These are phyloP conservation scores for Chelonoidis abingdonii DNA, from an alignment of 2,113 vertebrate genomes.

Conservation along the genomic window DNA sequence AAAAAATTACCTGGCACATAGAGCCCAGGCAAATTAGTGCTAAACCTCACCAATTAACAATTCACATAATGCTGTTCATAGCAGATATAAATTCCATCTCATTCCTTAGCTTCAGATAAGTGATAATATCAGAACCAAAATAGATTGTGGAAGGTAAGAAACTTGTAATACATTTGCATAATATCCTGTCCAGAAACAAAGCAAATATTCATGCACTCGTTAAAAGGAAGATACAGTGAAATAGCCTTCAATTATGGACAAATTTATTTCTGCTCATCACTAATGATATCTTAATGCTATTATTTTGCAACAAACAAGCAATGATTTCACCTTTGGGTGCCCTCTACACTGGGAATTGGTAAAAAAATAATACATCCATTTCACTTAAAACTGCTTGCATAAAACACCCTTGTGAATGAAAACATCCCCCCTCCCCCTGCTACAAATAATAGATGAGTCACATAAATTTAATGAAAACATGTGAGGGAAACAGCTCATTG, in stretches of 20 bases:
- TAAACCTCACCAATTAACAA: not conserved
- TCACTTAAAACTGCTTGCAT: not conserved
- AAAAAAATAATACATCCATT: not conserved
- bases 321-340: not conserved
- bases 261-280: not conserved
- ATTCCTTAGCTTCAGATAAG: not conserved
- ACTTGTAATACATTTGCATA: not conserved
- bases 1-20: not conserved
- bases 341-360: not conserved
- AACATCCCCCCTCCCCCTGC: not conserved
- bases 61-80: not conserved
- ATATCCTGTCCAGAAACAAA: not conserved
- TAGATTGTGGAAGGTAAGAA: not conserved
- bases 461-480: not conserved
- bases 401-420: not conserved
- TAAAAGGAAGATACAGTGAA: conserved; percentile 12
- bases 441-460: not conserved
- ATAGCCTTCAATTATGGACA: not conserved
- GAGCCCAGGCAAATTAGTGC: not conserved
- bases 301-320: not conserved
- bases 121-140: not conserved
- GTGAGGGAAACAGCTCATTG: not conserved
- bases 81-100: not conserved
- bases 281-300: not conserved
- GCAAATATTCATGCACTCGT: not conserved